Percentiles rank a stretch among this genome's conserved stretches.
These are phyloP conservation scores for Epinephelus fuscoguttatus DNA, from an alignment of 2,113 vertebrate genomes.

Conservation along the genomic window DNA sequence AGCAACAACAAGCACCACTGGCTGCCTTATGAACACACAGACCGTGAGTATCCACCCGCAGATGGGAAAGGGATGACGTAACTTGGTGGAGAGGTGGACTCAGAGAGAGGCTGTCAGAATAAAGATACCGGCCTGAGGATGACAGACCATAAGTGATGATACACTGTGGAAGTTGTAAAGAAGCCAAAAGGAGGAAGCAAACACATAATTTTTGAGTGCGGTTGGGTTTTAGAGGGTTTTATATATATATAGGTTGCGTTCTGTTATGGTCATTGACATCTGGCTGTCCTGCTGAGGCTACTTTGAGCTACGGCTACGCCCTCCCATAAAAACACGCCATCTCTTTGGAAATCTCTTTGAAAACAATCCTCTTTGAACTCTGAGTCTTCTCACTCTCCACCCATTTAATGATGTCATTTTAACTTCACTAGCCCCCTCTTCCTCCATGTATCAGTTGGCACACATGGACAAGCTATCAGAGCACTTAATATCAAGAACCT, in stretches of 20 bases:
- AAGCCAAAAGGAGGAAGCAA: constrained; percentile 30
- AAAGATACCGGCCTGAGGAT: constrained; percentile 3
- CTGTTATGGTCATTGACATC: constrained; percentile 55
- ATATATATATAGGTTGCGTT: constrained; percentile 44
- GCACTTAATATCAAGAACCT: not conserved
- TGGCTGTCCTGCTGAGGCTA: constrained; percentile 56
- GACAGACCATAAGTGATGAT: constrained; percentile 10
- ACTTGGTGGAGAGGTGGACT: not conserved
- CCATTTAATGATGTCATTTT: constrained; percentile 54
- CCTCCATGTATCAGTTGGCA: constrained; percentile 20
- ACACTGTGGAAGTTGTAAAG: constrained; percentile 24
- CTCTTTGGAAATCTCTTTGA: constrained; percentile 49
- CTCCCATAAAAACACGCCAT: constrained; percentile 61
- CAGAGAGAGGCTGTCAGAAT: constrained; percentile 6
- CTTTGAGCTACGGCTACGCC: constrained; percentile 60
- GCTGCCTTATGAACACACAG: constrained; percentile 95
- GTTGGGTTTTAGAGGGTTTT: constrained; percentile 39
- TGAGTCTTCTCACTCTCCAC: constrained; percentile 19
- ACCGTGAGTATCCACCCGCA: constrained; percentile 85
- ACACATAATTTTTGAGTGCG: constrained; percentile 36
- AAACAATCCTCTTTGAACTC: constrained; percentile 50
- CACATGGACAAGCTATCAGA: constrained; percentile 32
- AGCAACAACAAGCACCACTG: constrained; percentile 90
- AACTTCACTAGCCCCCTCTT: constrained; percentile 9
- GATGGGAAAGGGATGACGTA: not conserved